These are phyloP conservation scores for Syngnathoides biaculeatus DNA, from an alignment of 2,113 vertebrate species.

Conservation along the genomic window DNA sequence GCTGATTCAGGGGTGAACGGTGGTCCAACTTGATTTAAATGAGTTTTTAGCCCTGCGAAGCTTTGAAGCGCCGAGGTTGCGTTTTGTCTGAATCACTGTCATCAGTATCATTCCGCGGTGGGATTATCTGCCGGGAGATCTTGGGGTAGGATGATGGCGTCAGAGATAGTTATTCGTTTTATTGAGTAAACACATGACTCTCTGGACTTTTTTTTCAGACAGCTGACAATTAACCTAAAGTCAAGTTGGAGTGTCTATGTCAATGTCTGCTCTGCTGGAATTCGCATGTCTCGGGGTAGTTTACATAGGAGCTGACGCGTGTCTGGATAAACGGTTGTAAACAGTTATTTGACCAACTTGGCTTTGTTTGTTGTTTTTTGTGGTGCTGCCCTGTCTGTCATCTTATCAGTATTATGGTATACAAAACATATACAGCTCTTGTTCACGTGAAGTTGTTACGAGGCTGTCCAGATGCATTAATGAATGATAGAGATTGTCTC, in stretches of 20 bases:
- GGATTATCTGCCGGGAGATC: constrained; percentile 53
- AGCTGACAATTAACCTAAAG: constrained; percentile 34
- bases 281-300: constrained; percentile 35
- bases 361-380: constrained; percentile 36
- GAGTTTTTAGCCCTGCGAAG: constrained; percentile 51
- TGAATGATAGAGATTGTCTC: constrained; percentile 5
- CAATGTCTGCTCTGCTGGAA: constrained; percentile 42
- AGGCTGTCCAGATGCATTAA: constrained; percentile 39
- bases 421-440: constrained; percentile 56
- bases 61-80: constrained; percentile 54
- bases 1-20: constrained; percentile 55
- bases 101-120: constrained; percentile 38
- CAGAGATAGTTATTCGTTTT: constrained; percentile 48
- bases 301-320: constrained; percentile 29
- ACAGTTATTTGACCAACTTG: constrained; percentile 43
- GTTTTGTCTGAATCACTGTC: constrained; percentile 50
- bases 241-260: constrained; percentile 60
- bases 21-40: constrained; percentile 54
- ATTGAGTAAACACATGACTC: constrained; percentile 52
- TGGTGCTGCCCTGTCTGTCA: constrained; percentile 18
- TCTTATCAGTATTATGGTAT: constrained; percentile 66
- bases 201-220: constrained; percentile 43
- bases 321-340: constrained; percentile 41
- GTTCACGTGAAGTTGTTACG: constrained; percentile 45
- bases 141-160: constrained; percentile 40